Base-by-base conservation (phyloP, 2,797 vertebrate genomes). In the Poecilia wingei region DNA sequence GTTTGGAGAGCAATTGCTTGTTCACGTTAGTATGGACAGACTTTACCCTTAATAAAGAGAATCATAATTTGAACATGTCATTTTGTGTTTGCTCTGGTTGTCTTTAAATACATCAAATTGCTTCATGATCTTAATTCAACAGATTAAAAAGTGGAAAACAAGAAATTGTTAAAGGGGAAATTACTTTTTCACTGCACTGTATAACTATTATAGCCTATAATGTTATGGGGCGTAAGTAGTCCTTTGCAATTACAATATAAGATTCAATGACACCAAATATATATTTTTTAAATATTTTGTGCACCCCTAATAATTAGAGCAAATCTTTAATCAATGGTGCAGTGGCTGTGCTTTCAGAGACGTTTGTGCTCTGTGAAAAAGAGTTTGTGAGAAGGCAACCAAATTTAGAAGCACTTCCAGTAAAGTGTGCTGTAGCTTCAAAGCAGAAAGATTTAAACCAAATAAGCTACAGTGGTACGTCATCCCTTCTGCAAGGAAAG, bases 391-490 rank as follows among this genome's bases (percentile, higher is more conserved):
- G 49, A 79, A 79, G 75, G 83, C 39, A 79, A 82, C 33, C 78
- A 79, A 57, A 79, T 89, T 88, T 77, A 83, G 72, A 69, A 51
- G 79, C 55, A 46, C 41, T 76, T 66, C 68, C 72, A 80, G 57
- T 43, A 41, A 61, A 18, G 77, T 82, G 86, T 78, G 82, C 57
- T 43, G 80, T 77, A 87, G 78, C 77, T 73, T 74, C 70, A 83
- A 84, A 84, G 82, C 51, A 82, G 66, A 83, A 85, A 87, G 86
- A 75, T 85, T 87, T 84, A 85, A 89, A 76, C 86, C 82, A 90
- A 88, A 93, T 88, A 87, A 88, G 89, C 85, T 78, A 70, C 61
- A 13, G 79, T 86, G 72, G 93, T 87, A 90, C 88, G 85, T 88
- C 70, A 89, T 88, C 80, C 79, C 84, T 85, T 81, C 83, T 79